phyloP scores from a whole-genome alignment of 2,797 vertebrate species.

The Poecilia picta region DNA sequence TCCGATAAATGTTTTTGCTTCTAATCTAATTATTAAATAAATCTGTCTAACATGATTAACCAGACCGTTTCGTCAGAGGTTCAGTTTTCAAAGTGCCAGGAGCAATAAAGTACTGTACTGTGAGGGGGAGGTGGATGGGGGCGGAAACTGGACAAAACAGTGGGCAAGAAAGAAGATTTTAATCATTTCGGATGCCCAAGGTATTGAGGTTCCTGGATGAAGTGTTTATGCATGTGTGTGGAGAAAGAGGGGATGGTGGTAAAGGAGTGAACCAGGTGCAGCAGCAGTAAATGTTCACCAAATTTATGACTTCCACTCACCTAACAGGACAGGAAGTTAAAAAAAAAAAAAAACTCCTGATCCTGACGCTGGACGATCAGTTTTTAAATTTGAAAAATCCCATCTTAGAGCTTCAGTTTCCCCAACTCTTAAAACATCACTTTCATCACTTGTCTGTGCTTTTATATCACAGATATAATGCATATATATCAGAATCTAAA shows the following conservation, averaged over 20 bases:
- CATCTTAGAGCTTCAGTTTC: not conserved
- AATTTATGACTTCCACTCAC: constrained; percentile 79
- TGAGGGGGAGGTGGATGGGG: too few species aligned
- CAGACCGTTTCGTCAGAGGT: not conserved
- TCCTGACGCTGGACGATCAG: constrained; percentile 37
- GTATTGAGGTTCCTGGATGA: constrained; percentile 26
- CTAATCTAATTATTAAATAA: not conserved
- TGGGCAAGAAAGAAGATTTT: constrained; percentile 8
- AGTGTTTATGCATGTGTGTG: constrained; percentile 34
- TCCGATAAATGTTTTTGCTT: not conserved
- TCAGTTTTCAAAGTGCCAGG: not conserved
- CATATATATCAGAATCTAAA: constrained; percentile 14
- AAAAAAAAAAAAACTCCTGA: constrained; percentile 32
- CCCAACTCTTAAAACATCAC: not conserved
- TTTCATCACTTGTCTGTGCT: not conserved
- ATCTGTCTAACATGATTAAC: not conserved
- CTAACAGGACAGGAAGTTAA: constrained; percentile 74
- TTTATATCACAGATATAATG: constrained; percentile 12
- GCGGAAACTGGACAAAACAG: not conserved
- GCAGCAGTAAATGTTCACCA: constrained; percentile 69
- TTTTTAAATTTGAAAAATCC: constrained; percentile 1
- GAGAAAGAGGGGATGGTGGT: constrained; percentile 33
- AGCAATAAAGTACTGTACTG: too few species aligned
- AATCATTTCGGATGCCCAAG: constrained; percentile 27
- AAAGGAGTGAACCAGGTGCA: constrained; percentile 70